A percentile compares a stretch with the other conserved stretches of the same genome.
Evolutionary conservation across 2,113 vertebrate species (phyloP).

Genomic region (Setophaga coronata): DNA sequence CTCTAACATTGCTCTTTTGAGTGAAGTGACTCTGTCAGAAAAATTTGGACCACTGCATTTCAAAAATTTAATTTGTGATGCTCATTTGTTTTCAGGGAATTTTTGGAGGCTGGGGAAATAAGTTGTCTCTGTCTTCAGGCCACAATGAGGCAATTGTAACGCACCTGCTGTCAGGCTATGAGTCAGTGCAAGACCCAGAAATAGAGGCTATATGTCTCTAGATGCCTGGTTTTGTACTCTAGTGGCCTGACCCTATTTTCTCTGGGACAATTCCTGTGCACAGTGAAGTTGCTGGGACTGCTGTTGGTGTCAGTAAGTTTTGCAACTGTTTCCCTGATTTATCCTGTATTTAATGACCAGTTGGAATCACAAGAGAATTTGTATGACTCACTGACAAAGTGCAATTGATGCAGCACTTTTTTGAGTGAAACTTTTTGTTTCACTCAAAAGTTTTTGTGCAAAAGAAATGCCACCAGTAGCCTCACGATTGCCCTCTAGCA

Average conservation of each 20-base stretch:
- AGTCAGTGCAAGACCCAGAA: not conserved
- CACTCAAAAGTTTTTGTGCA: not conserved
- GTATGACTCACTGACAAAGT: not conserved
- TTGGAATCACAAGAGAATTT: not conserved
- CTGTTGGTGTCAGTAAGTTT: not conserved
- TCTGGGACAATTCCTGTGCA: not conserved
- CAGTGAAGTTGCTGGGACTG: not conserved
- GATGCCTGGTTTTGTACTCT: not conserved
- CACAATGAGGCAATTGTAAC: not conserved
- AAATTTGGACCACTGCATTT: not conserved
- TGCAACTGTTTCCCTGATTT: not conserved
- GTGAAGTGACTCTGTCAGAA: not conserved
- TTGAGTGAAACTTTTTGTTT: not conserved
- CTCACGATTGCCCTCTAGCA: not conserved
- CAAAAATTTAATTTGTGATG: not conserved
- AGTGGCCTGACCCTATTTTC: not conserved
- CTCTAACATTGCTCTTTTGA: not conserved
- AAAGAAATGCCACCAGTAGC: not conserved
- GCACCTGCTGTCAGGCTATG: not conserved
- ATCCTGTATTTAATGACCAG: not conserved
- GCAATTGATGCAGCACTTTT: not conserved
- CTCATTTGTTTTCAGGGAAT: not conserved
- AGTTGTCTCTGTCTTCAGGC: not conserved
- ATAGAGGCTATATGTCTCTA: not conserved
- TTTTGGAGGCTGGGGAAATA: not conserved